Evolutionary conservation across 1,140 invertebrate genomes (phyloP).

Genomic region (Scylla paramamosain): DNA sequence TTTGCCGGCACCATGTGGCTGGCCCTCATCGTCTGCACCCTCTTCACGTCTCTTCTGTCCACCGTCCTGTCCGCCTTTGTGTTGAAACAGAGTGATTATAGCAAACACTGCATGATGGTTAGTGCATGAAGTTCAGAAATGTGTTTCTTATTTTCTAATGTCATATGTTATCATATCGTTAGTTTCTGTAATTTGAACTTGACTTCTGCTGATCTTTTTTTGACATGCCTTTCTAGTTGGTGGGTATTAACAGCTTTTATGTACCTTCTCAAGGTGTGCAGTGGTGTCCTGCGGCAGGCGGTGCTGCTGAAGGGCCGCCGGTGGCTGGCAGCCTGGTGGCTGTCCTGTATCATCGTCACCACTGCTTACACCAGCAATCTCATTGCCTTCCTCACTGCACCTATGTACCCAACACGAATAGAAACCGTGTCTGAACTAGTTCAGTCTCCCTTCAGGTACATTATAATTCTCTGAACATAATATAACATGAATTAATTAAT

Average conservation of each 20-base stretch:
- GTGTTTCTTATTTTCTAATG: no score
- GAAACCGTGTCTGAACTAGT: conserved; percentile 63
- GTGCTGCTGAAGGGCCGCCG: not conserved
- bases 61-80: not conserved
- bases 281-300: conserved; percentile 31
- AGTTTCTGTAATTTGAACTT: no score
- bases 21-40: conserved; percentile 16
- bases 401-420: conserved; percentile 50
- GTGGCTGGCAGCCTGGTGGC: conserved; percentile 51
- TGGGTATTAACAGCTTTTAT: no score
- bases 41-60: not conserved
- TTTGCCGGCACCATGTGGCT: conserved; percentile 56
- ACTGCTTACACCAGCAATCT: conserved; percentile 68
- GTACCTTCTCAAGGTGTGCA: not conserved
- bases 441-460: conserved; percentile 37
- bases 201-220: no score
- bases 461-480: no score
- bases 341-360: conserved; percentile 64
- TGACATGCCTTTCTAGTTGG: no score
- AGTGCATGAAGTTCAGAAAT: not conserved
- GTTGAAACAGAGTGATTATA: not conserved
- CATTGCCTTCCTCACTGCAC: conserved; percentile 68
- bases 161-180: no score
- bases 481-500: not conserved
- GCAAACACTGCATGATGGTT: not conserved